Conservation (phyloP, 1,140 invertebrate genomes). For the Cydia pomonella region DNA sequence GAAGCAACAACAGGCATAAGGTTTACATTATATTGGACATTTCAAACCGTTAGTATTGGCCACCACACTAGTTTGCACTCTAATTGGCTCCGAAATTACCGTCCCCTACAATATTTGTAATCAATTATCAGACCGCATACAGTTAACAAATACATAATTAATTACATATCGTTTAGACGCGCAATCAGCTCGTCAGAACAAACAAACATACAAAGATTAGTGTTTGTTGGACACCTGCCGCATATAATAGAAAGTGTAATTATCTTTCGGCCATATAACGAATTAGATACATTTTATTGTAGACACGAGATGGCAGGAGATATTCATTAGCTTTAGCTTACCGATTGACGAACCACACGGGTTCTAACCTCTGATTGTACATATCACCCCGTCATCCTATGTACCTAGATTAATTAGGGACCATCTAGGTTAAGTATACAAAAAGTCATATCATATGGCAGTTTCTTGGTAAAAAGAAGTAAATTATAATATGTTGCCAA, state of each 20-base stretch:
- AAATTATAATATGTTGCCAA: too few relatives aligned
- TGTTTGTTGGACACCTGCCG: not conserved
- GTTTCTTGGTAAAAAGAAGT: too few relatives aligned
- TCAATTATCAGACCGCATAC: not conserved
- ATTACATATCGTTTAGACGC: not conserved
- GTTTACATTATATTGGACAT: too few relatives aligned
- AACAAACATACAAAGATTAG: not conserved
- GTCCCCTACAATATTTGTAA: not conserved
- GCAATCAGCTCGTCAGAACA: not conserved
- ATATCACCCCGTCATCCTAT: too few relatives aligned
- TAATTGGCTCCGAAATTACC: too few relatives aligned
- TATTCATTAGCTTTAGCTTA: not conserved
- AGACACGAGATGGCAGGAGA: not conserved
- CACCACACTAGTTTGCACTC: too few relatives aligned
- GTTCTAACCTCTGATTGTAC: not conserved
- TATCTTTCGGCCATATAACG: not conserved
- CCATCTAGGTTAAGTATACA: too few relatives aligned
- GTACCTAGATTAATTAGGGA: too few relatives aligned
- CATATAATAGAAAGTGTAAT: not conserved
- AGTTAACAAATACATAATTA: too few relatives aligned
- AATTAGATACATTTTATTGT: not conserved
- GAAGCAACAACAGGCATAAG: too few relatives aligned
- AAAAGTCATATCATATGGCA: too few relatives aligned
- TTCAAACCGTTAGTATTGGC: too few relatives aligned
- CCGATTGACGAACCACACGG: not conserved